Evolutionary conservation across 2,797 vertebrate genomes (phyloP), one percentile per base, ranked within the genome.

Genomic region (Alcedo atthis): DNA sequence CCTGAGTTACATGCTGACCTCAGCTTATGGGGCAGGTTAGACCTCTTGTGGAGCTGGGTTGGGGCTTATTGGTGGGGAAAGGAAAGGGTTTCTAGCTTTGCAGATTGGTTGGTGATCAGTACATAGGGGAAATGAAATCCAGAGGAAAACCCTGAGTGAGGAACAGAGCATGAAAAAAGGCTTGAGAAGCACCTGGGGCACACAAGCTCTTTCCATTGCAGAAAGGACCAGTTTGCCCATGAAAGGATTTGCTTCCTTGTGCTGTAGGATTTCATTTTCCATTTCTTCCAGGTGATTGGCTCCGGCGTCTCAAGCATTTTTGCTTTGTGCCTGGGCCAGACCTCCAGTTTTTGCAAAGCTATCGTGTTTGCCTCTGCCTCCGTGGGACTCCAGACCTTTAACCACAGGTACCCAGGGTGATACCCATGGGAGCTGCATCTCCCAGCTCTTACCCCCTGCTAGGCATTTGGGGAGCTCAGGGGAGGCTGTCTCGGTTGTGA

Each of bases 361-460:
- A 96, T 99, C 37, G 97, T 98, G 69, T 99, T 99, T 9, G 98
- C 99, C 11, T 99, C 99, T 0, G 98, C 98, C 70, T 98, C 98
- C 22, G 98, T 99, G 59, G 98, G 99, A 54, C 98, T 99, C 70
- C 98, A 98, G 97, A 99, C 99, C 92, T 99, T 99, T 94, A 99
- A 99, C 95, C 99, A 99, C 98, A 99, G 99, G 99, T 99, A 94
- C 86, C 2, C 9, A 54, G 15, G 2, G 54, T 1, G 6, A 1
- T 5, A 9, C 22, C 1, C 6, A 3, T 10, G 6, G 16, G 3
- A 15, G 67, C n/a, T 19, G 62, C 25, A 51, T 14, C 69, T 12
- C 49, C 42, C 2, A 12, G 37, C 71, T 67, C 22, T 32, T 8
- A 12, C 5, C 32, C 43, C 45, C 4, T 3, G 0, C 24, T 18